Base-by-base conservation (phyloP, 2,797 vertebrate genomes). In the Leuciscus waleckii region DNA sequence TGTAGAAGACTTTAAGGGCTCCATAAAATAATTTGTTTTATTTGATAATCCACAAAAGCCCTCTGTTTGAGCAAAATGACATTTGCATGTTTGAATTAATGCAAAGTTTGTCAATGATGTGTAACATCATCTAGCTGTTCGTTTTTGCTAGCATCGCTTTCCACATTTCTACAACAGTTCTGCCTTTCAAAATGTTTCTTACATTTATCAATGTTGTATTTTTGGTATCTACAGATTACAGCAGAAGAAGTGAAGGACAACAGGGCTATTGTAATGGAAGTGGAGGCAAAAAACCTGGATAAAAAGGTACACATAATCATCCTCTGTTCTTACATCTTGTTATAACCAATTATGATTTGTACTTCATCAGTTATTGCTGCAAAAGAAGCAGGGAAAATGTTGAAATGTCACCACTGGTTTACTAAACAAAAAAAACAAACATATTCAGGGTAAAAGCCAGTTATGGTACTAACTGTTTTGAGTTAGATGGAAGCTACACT, bases 161-260 rank as follows among this genome's bases (percentile, higher is more conserved):
- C 58, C 41, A 10, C 3, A 7, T 21, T 29, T 46, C 7, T 73
- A 16, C 8, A 19, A 21, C 8, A 0, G 26, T 23, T 49, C 43
- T 74, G 23, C 35, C 65, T 56, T 4, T 69, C 2, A 39, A 8
- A 37, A 49, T 8, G 41, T 29, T 61, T n/a, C 7, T 49, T 3
- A 10, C 2, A n/a, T 70, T 13, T 37, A 37, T 4, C 29, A 69
- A 1, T 35, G 13, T 49, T 79, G 13, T 19, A 29, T 79, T 14
- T 79, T 67, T 71, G 26, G 81, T 9, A 68, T 19, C 82, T 78
- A 41, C 87, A 98, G 97, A 86, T 99, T 88, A 92, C 94, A 39
- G 97, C 97, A 67, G 97, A 98, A 83, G 97, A 99, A 92, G 91
- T 99, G 26, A 98, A 96, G 87, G 97, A 98, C 91, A 97, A 94